A percentile compares a stretch with the other conserved stretches of the same genome.
Evolutionary conservation across 2,797 vertebrate genomes (phyloP).

Genomic region (Hyperoplus lanceolatus): DNA sequence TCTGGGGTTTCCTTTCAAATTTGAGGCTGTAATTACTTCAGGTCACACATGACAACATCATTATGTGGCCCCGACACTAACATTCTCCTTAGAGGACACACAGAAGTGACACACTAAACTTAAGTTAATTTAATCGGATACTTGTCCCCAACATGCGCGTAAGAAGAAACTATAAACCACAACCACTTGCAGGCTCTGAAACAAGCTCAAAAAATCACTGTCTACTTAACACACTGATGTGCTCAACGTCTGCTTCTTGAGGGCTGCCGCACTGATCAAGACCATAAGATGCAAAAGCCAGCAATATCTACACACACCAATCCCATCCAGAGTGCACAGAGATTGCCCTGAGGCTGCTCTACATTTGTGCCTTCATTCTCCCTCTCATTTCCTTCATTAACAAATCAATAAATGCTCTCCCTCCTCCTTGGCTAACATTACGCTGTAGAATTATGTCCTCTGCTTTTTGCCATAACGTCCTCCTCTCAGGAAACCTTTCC

Average conservation of each 20-base stretch:
- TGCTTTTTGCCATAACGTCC: not conserved
- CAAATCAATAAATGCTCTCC: not conserved
- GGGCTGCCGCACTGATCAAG: no score
- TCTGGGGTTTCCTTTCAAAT: slow-evolving; percentile 26
- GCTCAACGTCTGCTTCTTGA: no score
- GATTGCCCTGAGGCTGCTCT: not conserved
- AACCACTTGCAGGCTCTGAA: not conserved
- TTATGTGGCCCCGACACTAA: slow-evolving; percentile 23
- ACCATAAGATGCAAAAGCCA: not conserved
- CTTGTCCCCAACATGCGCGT: not conserved
- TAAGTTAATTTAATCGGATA: not conserved
- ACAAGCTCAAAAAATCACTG: no score
- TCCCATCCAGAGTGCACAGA: not conserved
- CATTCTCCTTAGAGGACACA: slow-evolving; percentile 1
- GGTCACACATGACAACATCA: slow-evolving; percentile 50
- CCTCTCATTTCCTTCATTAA: slow-evolving; percentile 5
- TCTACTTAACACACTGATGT: no score
- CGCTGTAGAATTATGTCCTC: not conserved
- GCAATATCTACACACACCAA: not conserved
- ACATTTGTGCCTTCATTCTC: not conserved
- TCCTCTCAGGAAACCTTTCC: not conserved
- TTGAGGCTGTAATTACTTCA: slow-evolving; percentile 42
- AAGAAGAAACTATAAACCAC: not conserved
- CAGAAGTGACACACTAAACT: slow-evolving; percentile 3
- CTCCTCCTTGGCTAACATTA: not conserved